Evolutionary conservation across 2,888 invertebrate genomes (phyloP).

Genomic region (Lumbricus terrestris): DNA sequence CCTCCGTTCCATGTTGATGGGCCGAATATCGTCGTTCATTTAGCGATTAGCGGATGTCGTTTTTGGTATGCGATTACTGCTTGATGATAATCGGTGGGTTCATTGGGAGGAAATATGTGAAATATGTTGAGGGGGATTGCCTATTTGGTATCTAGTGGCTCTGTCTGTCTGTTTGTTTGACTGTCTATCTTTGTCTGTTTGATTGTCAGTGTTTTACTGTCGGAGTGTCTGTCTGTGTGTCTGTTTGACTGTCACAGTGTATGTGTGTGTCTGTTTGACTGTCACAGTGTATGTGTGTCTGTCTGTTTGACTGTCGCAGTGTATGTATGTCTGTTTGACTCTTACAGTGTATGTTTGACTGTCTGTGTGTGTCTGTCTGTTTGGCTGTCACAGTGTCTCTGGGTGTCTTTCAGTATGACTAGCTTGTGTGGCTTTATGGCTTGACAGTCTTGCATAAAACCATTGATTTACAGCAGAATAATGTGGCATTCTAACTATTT

Average conservation of each 20-base stretch:
- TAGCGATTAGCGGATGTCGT: background rate
- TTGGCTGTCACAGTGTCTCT: background rate
- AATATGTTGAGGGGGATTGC: background rate
- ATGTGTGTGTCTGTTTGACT: too few relatives aligned
- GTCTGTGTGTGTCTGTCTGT: background rate
- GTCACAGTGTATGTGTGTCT: too few relatives aligned
- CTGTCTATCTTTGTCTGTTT: too few relatives aligned
- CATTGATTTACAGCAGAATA: too few relatives aligned
- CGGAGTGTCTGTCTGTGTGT: too few relatives aligned
- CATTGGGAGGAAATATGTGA: background rate
- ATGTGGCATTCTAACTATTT: too few relatives aligned
- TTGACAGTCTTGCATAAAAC: too few relatives aligned
- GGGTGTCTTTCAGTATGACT: background rate
- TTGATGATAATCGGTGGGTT: background rate
- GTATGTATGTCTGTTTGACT: background rate
- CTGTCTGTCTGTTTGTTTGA: too few relatives aligned
- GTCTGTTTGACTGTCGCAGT: background rate
- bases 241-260: too few relatives aligned
- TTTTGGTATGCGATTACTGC: background rate
- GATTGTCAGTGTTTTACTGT: too few relatives aligned
- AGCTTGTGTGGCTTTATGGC: background rate
- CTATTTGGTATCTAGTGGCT: background rate
- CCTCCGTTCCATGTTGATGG: background rate
- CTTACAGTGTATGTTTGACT: too few relatives aligned
- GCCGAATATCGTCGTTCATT: too few relatives aligned